Percentiles rank a stretch among this genome's conserved stretches.
Evolutionary conservation across 2,113 vertebrate genomes (phyloP).

Genomic region (Urocynchramus pylzowi): DNA sequence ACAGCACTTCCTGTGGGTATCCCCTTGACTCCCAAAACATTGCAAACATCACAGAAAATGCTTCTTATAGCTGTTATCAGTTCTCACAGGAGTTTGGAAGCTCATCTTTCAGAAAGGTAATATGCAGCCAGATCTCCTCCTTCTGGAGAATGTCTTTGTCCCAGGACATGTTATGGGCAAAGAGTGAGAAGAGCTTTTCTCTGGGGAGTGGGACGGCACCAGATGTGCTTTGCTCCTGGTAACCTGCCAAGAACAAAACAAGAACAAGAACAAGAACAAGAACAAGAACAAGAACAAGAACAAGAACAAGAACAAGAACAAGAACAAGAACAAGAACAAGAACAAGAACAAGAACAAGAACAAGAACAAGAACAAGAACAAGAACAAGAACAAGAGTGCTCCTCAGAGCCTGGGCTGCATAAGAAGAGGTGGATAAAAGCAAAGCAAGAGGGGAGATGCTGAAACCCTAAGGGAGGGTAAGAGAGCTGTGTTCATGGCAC

Average conservation of each 20-base stretch:
- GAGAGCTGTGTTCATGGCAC: background rate
- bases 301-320: background rate
- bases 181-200: background rate
- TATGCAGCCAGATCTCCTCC: background rate
- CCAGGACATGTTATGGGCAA: background rate
- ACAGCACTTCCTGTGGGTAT: background rate
- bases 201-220: rapidly evolving
- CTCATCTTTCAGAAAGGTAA: background rate
- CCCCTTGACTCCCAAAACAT: background rate
- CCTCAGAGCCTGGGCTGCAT: background rate
- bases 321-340: background rate
- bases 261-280: background rate
- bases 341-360: background rate
- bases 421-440: background rate
- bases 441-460: background rate
- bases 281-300: background rate
- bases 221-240: background rate
- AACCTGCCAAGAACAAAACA: background rate
- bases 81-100: background rate
- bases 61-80: background rate
- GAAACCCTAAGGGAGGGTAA: background rate
- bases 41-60: background rate
- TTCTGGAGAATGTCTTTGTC: background rate
- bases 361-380: background rate
- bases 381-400: background rate